Evolutionary conservation across 1,140 invertebrate species (phyloP), one percentile per base, ranked within the genome.

Genomic region (Melipona quadrifasciata): DNA sequence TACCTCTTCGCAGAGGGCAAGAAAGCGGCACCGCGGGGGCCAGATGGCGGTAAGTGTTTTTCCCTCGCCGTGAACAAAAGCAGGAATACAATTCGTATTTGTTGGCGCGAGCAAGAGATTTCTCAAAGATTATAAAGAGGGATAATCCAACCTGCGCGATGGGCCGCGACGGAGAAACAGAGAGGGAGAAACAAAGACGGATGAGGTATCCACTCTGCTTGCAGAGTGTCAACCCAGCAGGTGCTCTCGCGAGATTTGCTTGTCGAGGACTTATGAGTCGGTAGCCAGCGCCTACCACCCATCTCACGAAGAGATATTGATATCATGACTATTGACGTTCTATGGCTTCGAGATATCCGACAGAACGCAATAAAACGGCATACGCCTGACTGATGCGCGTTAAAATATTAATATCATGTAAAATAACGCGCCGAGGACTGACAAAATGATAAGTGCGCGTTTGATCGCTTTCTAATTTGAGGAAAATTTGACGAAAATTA

Each of bases 201-300:
- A 76, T n/a, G 57, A 58, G 39, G 68, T 57, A 51, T 47, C 72
- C 77, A 19, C 21, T n/a, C 6, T n/a, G 0, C 6, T 75, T 57
- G 64, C 61, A 80, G 34, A 77, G 73, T 65, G 72, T 88, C 71
- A 65, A 80, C 65, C 55, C 83, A 74, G 87, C 84, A 88, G 86
- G 82, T 87, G 86, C 68, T 82, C 82, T 82, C 87, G 34, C 47
- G 70, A 81, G 79, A 89, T 89, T 84, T 79, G 74, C 83, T 86
- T 81, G 83, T 86, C 72, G 34, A 2, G 55, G 51, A 34, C 80
- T 87, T 79, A 87, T 78, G 89, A 89, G 6, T 47, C 39, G 39
- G 39, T 31, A 31, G 51, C 70, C 55, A 55, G 67, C 70, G 72
- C 39, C 67, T 79, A 70, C 75, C 61, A 16, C 24, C 64, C 31